Evolutionary conservation across 2,113 vertebrate species (phyloP), one percentile per base, ranked within the genome.

Genomic region (Leptocoma aspasia): DNA sequence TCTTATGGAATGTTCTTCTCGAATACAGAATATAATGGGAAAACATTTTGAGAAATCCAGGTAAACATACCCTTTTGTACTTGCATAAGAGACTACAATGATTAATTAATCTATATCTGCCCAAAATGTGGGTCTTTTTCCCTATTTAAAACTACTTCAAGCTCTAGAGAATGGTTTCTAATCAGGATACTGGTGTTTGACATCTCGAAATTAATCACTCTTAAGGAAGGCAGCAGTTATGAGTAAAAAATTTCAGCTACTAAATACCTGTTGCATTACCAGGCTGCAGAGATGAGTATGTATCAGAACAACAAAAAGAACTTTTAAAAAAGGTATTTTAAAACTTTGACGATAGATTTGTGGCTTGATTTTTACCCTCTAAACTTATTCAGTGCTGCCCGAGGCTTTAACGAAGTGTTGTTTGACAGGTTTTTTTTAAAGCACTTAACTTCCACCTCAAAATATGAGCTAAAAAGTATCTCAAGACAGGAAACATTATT

Each of bases 231-330:
- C 44, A 86, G 70, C 5, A 89, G 59, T 66, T 77, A 83, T 4
- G 11, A 82, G 24, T 44, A 15, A 73, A 89, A 50, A 80, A 64
- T 69, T 82, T 72, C 45, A 89, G n/a, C 21, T 39, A 66, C 27
- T 91, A 65, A 85, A 82, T 54, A 61, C 23, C 42, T 85, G 45
- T 57, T 92, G 70, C 23, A 77, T 79, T 87, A 92, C 57, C 59
- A 77, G 39, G 5, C 39, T 87, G 33, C 17, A 81, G 79, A 86
- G 52, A 30, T 80, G 19, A 82, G 47, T 69, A 61, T 7, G 18
- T 39, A 91, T 59, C 33, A 80, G 33, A 61, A 60, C 60, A 68
- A 88, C 16, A 61, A 61, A 72, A 87, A 59, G 16, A 86, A 8
- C 9, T 86, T 86, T 76, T 11, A 31, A 66, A 80, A 71, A 52